A percentile compares a stretch with the other conserved stretches of the same genome.
Conservation (phyloP, 2,888 invertebrate species). For the Synergus japonicus region DNA sequence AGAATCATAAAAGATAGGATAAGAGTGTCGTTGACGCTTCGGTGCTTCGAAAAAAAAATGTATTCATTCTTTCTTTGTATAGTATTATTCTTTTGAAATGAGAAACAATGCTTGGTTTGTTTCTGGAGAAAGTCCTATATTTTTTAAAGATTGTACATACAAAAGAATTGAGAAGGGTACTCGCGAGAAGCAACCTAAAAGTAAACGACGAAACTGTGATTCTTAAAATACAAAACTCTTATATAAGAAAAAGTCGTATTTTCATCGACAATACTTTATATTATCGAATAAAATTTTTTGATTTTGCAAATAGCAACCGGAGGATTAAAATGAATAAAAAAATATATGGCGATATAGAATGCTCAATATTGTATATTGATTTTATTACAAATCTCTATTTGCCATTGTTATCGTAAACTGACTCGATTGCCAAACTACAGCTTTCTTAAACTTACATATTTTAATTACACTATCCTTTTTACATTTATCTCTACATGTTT, state of each 20-base stretch:
- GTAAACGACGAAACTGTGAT: constrained; percentile 39
- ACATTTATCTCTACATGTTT: neutral
- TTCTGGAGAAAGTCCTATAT: constrained; percentile 5
- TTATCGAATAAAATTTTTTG: constrained; percentile 2
- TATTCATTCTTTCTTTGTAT: neutral
- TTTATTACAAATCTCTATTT: constrained; percentile 21
- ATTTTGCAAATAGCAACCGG: neutral
- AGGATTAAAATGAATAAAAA: constrained; percentile 4
- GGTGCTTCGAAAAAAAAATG: constrained; percentile 5
- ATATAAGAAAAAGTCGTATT: constrained; percentile 32
- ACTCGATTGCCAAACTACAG: constrained; percentile 5
- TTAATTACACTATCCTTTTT: neutral
- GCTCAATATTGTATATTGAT: neutral
- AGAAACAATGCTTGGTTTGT: constrained; percentile 4
- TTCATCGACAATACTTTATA: constrained; percentile 30
- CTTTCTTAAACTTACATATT: neutral
- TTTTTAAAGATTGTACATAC: constrained; percentile 22
- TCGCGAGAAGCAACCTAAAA: constrained; percentile 27
- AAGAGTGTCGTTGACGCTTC: neutral
- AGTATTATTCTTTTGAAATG: neutral
- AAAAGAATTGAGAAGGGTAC: constrained; percentile 24
- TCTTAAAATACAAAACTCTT: constrained; percentile 35
- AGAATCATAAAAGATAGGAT: constrained; percentile 20
- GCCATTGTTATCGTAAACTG: neutral
- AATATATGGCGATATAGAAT: neutral